Evolutionary conservation across 2,113 vertebrate species (phyloP), one percentile per base, ranked within the genome.

Genomic region (Mastomys natalensis): DNA sequence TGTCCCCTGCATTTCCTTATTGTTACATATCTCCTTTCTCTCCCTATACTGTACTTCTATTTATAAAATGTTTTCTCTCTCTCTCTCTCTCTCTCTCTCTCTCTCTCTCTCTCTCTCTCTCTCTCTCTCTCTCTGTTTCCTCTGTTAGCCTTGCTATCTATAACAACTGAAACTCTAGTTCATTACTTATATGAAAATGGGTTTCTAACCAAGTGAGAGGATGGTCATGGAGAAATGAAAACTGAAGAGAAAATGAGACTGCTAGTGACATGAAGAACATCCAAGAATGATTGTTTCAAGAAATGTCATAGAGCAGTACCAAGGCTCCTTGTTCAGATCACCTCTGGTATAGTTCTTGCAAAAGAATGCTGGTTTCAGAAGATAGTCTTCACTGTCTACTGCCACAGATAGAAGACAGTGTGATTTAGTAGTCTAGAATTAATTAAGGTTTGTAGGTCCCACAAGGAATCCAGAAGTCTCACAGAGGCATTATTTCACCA

Each of bases 51-150:
- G 7, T 89, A 5, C 4, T 45, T 76, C 3, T 34, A 22, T 74
- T 74, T 43, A 2, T 31, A 1, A 17, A 68, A 80, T 26, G 55
- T 58, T 1, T 89, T n/a, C n/a, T n/a, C 37, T 53, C 70, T 40
- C 45, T 58, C 29, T 62, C 8, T 60, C 68, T 73, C 34, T 60
- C 58, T 60, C 19, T 60, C 58, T 24, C 60, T 62, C 60, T 62
- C 21, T 8, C 60, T 62, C 60, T 62, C 60, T 24, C 60, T 60
- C 16, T 37, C 31, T 37, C 68, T 37, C 5, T 7, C 12, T 4
- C 24, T 64, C 74, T 40, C 45, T 82, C 16, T 85, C 19, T 62
- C 74, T 73, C 17, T 91, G 16, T 77, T 82, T 97, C 80, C 60
- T 64, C 17, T 5, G 11, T 76, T 45, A 73, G 6, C 9, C 40